Conservation (phyloP, 2,797 vertebrate species). For the Pogoniulus pusillus region DNA sequence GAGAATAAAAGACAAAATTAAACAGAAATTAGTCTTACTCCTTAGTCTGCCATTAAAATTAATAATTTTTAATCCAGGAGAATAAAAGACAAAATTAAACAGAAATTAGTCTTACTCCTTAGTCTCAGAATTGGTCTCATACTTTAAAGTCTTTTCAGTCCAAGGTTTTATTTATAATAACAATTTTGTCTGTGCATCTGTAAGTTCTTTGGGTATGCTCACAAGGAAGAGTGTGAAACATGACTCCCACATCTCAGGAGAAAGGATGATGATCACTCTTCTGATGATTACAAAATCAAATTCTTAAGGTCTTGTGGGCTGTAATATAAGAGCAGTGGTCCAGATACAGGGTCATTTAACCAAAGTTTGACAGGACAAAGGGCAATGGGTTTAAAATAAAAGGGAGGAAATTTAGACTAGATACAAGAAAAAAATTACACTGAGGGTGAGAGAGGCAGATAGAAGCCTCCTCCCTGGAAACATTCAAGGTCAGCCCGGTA, state of each 20-base stretch:
- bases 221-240: not conserved
- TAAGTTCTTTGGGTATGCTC: not conserved
- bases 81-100: constrained; percentile 1
- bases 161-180: not conserved
- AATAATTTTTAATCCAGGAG: not conserved
- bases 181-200: not conserved
- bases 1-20: not conserved
- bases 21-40: constrained; percentile 21
- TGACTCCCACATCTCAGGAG: not conserved
- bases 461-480: too few relatives aligned
- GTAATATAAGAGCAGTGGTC: not conserved
- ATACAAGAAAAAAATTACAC: too few relatives aligned
- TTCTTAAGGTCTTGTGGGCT: not conserved
- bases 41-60: constrained; percentile 5
- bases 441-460: too few relatives aligned
- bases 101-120: constrained; percentile 23
- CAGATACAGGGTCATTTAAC: not conserved
- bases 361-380: not conserved
- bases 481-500: too few relatives aligned
- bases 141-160: constrained; percentile 28
- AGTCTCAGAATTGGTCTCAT: not conserved
- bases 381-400: too few relatives aligned
- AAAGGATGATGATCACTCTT: not conserved
- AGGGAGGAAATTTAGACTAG: too few relatives aligned
- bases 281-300: rapidly evolving